Evolutionary conservation across 2,113 vertebrate genomes (phyloP).

Genomic region (Cephalopholis sonnerati): DNA sequence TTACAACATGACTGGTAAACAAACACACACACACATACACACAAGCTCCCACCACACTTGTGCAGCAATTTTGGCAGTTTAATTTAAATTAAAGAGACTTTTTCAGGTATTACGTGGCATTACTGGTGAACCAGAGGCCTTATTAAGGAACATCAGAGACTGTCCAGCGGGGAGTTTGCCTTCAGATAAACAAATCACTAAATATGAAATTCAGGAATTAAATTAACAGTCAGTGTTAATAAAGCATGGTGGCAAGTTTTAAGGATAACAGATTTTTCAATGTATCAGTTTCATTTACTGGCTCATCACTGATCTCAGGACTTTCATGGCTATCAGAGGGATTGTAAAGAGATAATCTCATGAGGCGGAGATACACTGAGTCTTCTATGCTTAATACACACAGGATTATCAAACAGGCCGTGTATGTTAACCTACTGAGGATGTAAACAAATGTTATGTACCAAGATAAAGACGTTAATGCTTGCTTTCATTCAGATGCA

Average conservation of each 20-base stretch:
- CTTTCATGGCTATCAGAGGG: conserved; percentile 9
- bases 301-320: background rate
- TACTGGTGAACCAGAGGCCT: background rate
- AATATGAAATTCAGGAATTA: background rate
- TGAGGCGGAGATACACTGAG: conserved; percentile 7
- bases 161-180: background rate
- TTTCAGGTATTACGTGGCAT: background rate
- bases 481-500: conserved; percentile 9
- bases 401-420: conserved; percentile 39
- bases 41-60: background rate
- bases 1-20: conserved; percentile 31
- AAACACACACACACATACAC: conserved; percentile 6
- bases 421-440: background rate
- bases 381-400: background rate
- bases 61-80: background rate
- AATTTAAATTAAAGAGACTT: background rate
- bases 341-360: conserved; percentile 50
- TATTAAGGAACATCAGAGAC: conserved; percentile 16
- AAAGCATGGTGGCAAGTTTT: background rate
- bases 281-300: conserved; percentile 13
- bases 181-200: conserved; percentile 17
- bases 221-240: background rate
- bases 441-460: conserved; percentile 37
- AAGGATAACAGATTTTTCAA: conserved; percentile 8
- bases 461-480: conserved; percentile 26